Percentiles rank a stretch among this genome's conserved stretches.
Conservation (phyloP, 2,797 vertebrate genomes). For the Neosalanx taihuensis region DNA sequence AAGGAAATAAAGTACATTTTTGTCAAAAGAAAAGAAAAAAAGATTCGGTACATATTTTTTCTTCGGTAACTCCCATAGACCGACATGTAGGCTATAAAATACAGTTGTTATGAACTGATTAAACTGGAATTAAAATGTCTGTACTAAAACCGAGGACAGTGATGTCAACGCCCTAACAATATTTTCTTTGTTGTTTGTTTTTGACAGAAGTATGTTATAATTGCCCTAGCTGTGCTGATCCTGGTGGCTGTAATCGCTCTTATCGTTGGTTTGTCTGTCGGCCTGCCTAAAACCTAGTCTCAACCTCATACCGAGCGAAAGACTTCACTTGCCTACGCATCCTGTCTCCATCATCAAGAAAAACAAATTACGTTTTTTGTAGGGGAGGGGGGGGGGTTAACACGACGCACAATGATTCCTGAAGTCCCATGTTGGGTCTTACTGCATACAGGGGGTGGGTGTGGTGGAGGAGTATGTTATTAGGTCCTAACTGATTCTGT, state of each 20-base stretch:
- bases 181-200: conserved; percentile 38
- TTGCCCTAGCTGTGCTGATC: conserved; percentile 61
- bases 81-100: not conserved
- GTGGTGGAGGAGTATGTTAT: not conserved
- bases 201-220: conserved; percentile 79
- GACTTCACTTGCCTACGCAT: not conserved
- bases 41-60: no score
- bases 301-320: conserved; percentile 17
- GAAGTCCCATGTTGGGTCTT: not conserved
- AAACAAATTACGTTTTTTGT: not conserved
- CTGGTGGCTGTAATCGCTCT: conserved; percentile 68
- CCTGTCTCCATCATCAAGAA: not conserved
- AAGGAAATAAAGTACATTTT: not conserved
- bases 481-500: no score
- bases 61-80: no score
- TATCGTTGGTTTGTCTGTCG: conserved; percentile 72
- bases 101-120: not conserved
- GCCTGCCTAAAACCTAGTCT: conserved; percentile 39
- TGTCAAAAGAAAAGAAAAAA: not conserved
- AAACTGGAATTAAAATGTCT: not conserved
- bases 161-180: conserved; percentile 6
- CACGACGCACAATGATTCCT: not conserved
- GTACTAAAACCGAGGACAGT: not conserved
- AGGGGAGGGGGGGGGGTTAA: not conserved
- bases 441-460: not conserved